phyloP scores from a whole-genome alignment of 2,113 vertebrate species.

The Laticauda laticaudata region DNA sequence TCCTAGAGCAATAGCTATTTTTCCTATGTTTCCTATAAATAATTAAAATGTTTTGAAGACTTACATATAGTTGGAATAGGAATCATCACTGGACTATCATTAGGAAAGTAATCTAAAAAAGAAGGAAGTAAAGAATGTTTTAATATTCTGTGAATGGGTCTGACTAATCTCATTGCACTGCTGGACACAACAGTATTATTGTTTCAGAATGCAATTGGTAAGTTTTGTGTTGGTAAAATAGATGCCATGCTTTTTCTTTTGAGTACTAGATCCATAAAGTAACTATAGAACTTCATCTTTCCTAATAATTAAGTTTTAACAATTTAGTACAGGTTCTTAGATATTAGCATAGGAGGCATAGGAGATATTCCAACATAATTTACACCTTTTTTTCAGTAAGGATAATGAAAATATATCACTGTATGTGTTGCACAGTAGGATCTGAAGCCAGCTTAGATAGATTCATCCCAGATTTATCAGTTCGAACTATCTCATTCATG shows the following conservation, averaged over 20 bases:
- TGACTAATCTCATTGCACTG: not conserved
- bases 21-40: not conserved
- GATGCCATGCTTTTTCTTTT: not conserved
- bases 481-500: not conserved
- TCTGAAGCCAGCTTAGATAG: not conserved
- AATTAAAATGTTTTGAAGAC: not conserved
- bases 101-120: not conserved
- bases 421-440: not conserved
- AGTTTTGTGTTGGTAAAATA: not conserved
- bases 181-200: not conserved
- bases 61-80: constrained; percentile 14
- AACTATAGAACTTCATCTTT: not conserved
- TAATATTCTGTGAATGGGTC: not conserved
- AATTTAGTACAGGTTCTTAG: not conserved
- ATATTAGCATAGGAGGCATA: not conserved
- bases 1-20: not conserved
- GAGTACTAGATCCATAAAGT: not conserved
- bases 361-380: not conserved
- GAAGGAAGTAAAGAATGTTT: not conserved
- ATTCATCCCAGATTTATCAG: not conserved
- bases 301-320: not conserved
- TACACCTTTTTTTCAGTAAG: not conserved
- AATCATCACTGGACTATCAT: not conserved
- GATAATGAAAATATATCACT: no score
- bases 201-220: not conserved